A percentile compares a stretch with the other conserved stretches of the same genome.
These are phyloP conservation scores for Callocephalon fimbriatum DNA, from an alignment of 2,113 vertebrate genomes.

Conservation along the genomic window DNA sequence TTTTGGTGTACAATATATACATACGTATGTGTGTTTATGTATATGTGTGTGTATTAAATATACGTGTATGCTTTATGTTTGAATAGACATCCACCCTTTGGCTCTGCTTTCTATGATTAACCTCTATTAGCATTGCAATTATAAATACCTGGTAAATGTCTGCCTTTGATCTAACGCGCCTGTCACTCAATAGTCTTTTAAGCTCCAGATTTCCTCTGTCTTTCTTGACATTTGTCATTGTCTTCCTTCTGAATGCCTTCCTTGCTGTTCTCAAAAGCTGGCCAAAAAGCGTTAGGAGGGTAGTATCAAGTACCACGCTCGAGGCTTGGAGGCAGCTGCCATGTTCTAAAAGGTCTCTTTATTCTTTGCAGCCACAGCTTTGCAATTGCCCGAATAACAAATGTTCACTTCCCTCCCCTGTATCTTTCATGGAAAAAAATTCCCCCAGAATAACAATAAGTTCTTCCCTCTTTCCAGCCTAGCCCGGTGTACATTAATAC, in stretches of 20 bases:
- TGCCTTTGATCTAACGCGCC: constrained; percentile 81
- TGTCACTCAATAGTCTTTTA: constrained; percentile 82
- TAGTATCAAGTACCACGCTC: constrained; percentile 83
- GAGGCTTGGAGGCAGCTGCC: constrained; percentile 75
- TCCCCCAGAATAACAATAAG: constrained; percentile 58
- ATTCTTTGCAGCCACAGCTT: constrained; percentile 72
- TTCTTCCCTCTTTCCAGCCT: constrained; percentile 50
- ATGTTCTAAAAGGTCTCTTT: constrained; percentile 79
- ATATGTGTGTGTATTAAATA: neutral
- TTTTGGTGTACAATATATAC: neutral
- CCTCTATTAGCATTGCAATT: constrained; percentile 77
- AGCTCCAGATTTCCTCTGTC: constrained; percentile 72
- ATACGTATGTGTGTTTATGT: neutral
- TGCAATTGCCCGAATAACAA: constrained; percentile 61
- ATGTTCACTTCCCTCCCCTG: constrained; percentile 68
- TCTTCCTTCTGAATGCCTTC: constrained; percentile 76
- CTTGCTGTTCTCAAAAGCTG: constrained; percentile 77
- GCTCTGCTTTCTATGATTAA: constrained; percentile 73
- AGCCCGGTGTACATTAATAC: constrained; percentile 66
- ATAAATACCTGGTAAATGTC: constrained; percentile 77
- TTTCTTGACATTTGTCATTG: constrained; percentile 80
- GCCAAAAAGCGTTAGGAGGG: constrained; percentile 61
- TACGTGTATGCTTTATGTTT: neutral
- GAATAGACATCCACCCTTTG: neutral
- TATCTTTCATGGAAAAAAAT: constrained; percentile 47